These are phyloP conservation scores for Luehdorfia chinensis DNA, from an alignment of 1,140 invertebrate species.

Conservation along the genomic window DNA sequence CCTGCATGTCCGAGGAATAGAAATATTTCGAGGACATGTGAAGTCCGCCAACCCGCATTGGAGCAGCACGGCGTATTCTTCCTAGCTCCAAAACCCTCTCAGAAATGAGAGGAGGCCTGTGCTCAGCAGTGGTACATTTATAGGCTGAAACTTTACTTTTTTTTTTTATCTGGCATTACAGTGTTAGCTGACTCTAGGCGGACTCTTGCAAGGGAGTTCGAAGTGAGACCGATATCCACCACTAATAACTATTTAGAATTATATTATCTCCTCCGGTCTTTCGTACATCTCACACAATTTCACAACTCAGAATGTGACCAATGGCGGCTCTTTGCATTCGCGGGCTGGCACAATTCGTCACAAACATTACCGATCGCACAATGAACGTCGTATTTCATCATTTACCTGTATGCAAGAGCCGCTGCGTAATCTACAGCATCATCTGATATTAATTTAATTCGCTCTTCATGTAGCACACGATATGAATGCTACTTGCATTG, in stretches of 20 bases:
- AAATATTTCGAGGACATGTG: too few species aligned
- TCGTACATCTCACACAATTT: slow-evolving; percentile 1
- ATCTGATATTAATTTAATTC: slow-evolving; percentile 11
- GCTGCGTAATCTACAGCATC: slow-evolving; percentile 7
- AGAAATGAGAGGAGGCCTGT: too few species aligned
- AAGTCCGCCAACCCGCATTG: too few species aligned
- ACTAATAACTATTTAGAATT: too few species aligned
- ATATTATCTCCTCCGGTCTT: slow-evolving; percentile 1
- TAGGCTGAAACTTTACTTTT: too few species aligned
- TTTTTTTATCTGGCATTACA: neutral
- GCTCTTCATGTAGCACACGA: neutral
- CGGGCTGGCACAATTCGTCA: slow-evolving; percentile 17
- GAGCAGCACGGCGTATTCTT: too few species aligned
- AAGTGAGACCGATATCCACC: too few species aligned
- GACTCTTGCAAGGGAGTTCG: too few species aligned
- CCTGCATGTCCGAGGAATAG: too few species aligned
- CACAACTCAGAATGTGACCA: slow-evolving; percentile 17
- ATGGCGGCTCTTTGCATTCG: slow-evolving; percentile 13
- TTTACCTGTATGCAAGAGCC: slow-evolving; percentile 5
- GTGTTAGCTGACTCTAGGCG: too few species aligned
- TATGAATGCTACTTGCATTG: neutral
- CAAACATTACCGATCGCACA: slow-evolving; percentile 15
- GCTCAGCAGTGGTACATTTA: too few species aligned
- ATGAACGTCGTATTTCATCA: slow-evolving; percentile 14
- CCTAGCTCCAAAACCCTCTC: too few species aligned